Evolutionary conservation across 2,113 vertebrate species (phyloP), one percentile per base, ranked within the genome.

Genomic region (Engystomops pustulosus): DNA sequence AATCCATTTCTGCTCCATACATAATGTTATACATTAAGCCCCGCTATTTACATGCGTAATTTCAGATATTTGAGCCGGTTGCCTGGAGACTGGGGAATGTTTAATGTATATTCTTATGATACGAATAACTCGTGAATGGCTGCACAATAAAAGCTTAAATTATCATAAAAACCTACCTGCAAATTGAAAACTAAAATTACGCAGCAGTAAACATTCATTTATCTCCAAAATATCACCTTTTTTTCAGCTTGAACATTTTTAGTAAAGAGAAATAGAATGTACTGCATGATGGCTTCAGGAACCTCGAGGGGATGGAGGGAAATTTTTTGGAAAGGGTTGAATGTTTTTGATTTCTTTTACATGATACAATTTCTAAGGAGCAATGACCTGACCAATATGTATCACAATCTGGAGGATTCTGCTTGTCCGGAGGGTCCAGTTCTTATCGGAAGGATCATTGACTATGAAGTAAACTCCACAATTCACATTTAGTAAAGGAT

Each of bases 1-100:
- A 65, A 80, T 18, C n/a, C 78, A 68, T 80, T 80, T 80, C 20
- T 49, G 60, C 11, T 47, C 55, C 75, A 58, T 60, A 23, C 72
- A 76, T 34, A 49, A 32, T 72, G 38, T 45, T 45, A 27, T 45
- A 62, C 69, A 25, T 45, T 45, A 70, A 72, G 69, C 23, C n/a
- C n/a, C 17, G 38, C 69, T 17, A 27, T 45, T 45, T 72, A 25
- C 68, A 62, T 30, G 58, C n/a, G 12, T 30, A 71, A 71, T 71
- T 71, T 14, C 36, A 38, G 68, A 71, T 38, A 71, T 71, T 44
- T 20, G 4, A 23, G 68, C 41, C 15, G 38, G 69, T 62, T 62
- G 58, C 58, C 58, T 62, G 58, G 58, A 62, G 69, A 41, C 69
- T 45, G 20, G 23, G 10, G n/a, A 45, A 72, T 23, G 38, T 11